Percentiles rank a stretch among this genome's conserved stretches.
These are phyloP conservation scores for Pagrus major DNA, from an alignment of 2,113 vertebrate genomes.

Conservation along the genomic window DNA sequence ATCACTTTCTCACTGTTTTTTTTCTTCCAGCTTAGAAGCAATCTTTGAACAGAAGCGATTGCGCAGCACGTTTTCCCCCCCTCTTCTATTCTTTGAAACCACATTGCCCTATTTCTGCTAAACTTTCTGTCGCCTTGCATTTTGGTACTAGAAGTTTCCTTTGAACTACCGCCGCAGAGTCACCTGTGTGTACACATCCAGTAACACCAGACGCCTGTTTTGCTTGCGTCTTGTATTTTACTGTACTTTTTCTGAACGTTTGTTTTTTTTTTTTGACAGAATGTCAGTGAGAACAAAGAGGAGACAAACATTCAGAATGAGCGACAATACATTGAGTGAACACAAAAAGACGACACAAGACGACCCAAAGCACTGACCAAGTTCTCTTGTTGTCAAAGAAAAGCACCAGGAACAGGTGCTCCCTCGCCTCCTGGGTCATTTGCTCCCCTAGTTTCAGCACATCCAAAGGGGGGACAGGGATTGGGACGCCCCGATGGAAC, in stretches of 20 bases:
- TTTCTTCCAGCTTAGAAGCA: not conserved
- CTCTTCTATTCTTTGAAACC: conserved; percentile 50
- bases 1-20: conserved; percentile 1
- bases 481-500: conserved; percentile 97
- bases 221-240: conserved; percentile 3
- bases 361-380: conserved; percentile 87
- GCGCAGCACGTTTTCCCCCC: conserved; percentile 25
- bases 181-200: conserved; percentile 6
- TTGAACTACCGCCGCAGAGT: conserved; percentile 35
- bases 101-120: conserved; percentile 65
- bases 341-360: not conserved
- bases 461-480: conserved; percentile 96
- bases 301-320: not conserved
- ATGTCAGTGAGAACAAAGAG: not conserved
- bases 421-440: conserved; percentile 98
- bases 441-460: conserved; percentile 98
- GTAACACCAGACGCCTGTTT: conserved; percentile 10
- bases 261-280: not conserved
- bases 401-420: conserved; percentile 98
- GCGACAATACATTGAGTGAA: not conserved
- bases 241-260: not conserved
- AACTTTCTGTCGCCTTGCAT: conserved; percentile 2
- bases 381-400: conserved; percentile 99
- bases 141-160: conserved; percentile 22
- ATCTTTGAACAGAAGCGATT: not conserved